Evolutionary conservation across 2,797 vertebrate species (phyloP), one percentile per base, ranked within the genome.

Genomic region (Coilia nasus): DNA sequence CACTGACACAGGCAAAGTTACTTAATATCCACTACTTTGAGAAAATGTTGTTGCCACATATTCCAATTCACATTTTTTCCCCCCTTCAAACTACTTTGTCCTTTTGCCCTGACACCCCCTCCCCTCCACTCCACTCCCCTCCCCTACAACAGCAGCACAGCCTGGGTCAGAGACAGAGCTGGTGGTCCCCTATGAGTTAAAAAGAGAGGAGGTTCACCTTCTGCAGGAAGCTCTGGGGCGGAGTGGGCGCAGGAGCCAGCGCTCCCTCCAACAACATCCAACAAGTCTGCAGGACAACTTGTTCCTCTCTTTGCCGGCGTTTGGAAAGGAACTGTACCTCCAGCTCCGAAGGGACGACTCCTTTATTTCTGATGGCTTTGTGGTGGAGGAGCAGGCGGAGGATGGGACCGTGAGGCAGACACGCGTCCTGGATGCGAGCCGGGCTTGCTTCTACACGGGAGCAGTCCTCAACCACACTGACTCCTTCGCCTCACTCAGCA

Each of bases 391-490:
- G 89, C 93, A 92, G 90, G 89, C 89, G 28, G 91, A 91, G 81
- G 92, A 92, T 56, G 88, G 86, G 0, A 88, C 87, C 6, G 85
- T 94, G 75, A 91, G 87, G 62, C 91, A 91, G 83, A 84, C 90
- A 56, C 87, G 64, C 11, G 15, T 91, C n/a, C 85, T 91, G 57
- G 56, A 2, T 47, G 82, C 90, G 7, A 89, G 86, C 7, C 89
- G 87, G 83, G 88, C 75, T n/a, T 98, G 98, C 94, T 97, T 97
- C 90, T 99, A 97, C 94, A 96, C 97, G 0, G 98, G 98, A 82
- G 93, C 89, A 78, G 95, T 97, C 41, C 90, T 98, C 50, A 97
- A 97, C 93, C 95, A 95, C 88, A 96, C 93, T 0, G 93, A 93
- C 88, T 98, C 98, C 67, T 93, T 96, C 86, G 97, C 94, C 86